Evolutionary conservation across 2,888 invertebrate genomes (phyloP).

Genomic region (Zhuqinia jingwanae): DNA sequence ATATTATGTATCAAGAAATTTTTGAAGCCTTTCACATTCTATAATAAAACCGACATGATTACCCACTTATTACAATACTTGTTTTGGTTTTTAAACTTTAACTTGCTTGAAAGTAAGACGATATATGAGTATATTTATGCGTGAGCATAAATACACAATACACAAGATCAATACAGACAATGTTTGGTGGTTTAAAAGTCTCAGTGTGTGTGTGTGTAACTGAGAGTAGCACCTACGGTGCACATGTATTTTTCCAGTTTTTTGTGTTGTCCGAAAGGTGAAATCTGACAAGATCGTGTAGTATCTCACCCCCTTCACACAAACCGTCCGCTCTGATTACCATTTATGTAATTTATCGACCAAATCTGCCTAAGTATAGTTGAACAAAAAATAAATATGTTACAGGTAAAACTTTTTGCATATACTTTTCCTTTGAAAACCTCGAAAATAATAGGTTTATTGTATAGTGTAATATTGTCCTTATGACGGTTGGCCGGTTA

Average conservation of each 20-base stretch:
- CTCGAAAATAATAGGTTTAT: too few species aligned
- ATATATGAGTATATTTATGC: background rate
- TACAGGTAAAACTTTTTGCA: conserved; percentile 35
- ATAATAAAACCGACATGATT: conserved; percentile 16
- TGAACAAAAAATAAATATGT: conserved; percentile 23
- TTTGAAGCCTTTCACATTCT: too few species aligned
- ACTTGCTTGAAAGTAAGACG: too few species aligned
- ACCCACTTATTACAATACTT: conserved; percentile 12
- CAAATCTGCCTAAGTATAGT: conserved; percentile 39
- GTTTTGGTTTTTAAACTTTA: conserved; percentile 2
- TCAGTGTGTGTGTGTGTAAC: too few species aligned
- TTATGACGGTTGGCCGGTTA: too few species aligned
- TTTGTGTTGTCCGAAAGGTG: conserved; percentile 17
- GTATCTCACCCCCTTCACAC: conserved; percentile 24
- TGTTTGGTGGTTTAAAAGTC: background rate
- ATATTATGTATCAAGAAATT: too few species aligned
- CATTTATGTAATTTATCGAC: conserved; percentile 60
- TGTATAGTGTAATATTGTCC: background rate
- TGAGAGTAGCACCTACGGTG: too few species aligned
- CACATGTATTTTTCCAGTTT: background rate
- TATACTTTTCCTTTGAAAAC: background rate
- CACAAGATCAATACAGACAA: background rate
- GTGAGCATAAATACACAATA: background rate
- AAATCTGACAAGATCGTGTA: conserved; percentile 45
- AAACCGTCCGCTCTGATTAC: conserved; percentile 50